Base-by-base conservation (phyloP, 1,140 invertebrate genomes). In the Calephelis virginiensis region DNA sequence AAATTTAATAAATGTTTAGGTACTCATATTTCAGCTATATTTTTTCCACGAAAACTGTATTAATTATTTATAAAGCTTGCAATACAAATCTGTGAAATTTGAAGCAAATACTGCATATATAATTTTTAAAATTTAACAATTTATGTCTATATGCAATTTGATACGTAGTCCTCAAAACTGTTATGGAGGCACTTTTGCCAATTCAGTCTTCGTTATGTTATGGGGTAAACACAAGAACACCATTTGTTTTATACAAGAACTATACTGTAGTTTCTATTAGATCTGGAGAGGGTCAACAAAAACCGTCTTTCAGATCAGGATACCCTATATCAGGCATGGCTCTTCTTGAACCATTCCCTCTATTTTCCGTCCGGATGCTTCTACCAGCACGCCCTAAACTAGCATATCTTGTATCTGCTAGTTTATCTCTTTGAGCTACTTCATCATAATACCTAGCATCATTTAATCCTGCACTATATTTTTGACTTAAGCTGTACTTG, bases 211-310 rank as follows among this genome's bases (percentile, higher is more conserved):
- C 71, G 76, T 82, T 74, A 79, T 76, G 61, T 75, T 75, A 69
- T 64, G 70, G 64, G 67, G 69, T 71, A 70, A 74, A 75, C 71
- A 70, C 63, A 76, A 63, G 50, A 40, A 53, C 49, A 40, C 14
- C 49, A 40, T 50, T 40, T 53, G 5, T 45, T 14, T 56, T 43
- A 63, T 69, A 68, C 74, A 48, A 66, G 49, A 64, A 74, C 76
- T 89, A 91, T 56, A 94, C 93, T 60, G 93, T 94, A 64, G 94
- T 94, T 89, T 94, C 94, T 81, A 94, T 87, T 70, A 92, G 85
- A 74, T 93, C 93, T 80, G 92, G 93, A 83, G 92, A 92, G 91
- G 93, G 94, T 95, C 94, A 95, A 95, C 94, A 95, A 86, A 95
- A 94, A 81, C 93, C 93, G 81, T 95, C 94, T 85, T 95, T 95